A percentile compares a stretch with the other conserved stretches of the same genome.
These are phyloP conservation scores for Hippocampus mohnikei DNA, from an alignment of 2,113 vertebrate genomes.

Conservation along the genomic window DNA sequence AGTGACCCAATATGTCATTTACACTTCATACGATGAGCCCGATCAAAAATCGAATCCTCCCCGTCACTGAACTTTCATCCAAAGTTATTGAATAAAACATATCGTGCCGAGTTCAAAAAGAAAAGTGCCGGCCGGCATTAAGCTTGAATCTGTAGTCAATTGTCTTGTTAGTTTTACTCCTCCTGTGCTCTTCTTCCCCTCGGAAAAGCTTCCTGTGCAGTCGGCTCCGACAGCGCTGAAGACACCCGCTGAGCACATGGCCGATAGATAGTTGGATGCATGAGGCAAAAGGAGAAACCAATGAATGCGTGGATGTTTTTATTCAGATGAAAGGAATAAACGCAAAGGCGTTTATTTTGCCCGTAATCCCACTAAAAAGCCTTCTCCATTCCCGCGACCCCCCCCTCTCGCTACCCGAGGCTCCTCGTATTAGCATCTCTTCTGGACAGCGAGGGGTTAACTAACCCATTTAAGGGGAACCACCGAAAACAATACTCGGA, in stretches of 20 bases:
- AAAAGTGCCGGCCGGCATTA: constrained; percentile 16
- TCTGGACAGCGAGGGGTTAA: constrained; percentile 70
- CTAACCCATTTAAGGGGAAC: constrained; percentile 76
- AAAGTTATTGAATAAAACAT: constrained; percentile 15
- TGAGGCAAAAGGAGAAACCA: constrained; percentile 52
- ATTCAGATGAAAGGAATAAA: constrained; percentile 70
- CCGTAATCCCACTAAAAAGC: constrained; percentile 68
- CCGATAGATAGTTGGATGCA: constrained; percentile 47
- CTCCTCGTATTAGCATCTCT: constrained; percentile 60
- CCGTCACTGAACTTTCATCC: constrained; percentile 13
- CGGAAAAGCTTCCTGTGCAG: constrained; percentile 35
- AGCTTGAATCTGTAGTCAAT: constrained; percentile 22
- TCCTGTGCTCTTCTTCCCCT: constrained; percentile 29
- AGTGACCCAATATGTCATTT: not conserved
- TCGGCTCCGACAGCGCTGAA: constrained; percentile 26
- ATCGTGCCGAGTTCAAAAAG: constrained; percentile 6
- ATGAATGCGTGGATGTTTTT: constrained; percentile 65
- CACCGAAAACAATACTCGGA: constrained; percentile 74
- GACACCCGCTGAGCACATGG: constrained; percentile 50
- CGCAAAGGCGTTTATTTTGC: constrained; percentile 64
- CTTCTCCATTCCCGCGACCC: constrained; percentile 54
- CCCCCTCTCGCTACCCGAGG: constrained; percentile 48
- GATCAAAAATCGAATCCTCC: not conserved
- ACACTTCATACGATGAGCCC: not conserved
- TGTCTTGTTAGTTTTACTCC: constrained; percentile 47